These are phyloP conservation scores for Solen grandis DNA, from an alignment of 1,140 invertebrate species.

Conservation along the genomic window DNA sequence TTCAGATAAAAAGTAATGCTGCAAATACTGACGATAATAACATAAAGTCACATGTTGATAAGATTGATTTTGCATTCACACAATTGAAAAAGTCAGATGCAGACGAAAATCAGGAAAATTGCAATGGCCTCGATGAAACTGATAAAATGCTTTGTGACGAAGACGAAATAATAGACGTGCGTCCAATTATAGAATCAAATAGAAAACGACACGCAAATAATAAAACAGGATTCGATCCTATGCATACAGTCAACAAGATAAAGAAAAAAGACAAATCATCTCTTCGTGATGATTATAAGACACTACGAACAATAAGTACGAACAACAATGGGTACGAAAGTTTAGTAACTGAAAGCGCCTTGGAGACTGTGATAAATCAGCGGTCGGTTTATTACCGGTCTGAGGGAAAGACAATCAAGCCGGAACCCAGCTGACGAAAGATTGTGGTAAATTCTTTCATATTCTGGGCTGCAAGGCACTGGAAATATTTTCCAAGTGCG, in stretches of 20 bases:
- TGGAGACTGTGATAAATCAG: conserved; percentile 29
- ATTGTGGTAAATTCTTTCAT: not conserved
- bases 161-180: conserved; percentile 35
- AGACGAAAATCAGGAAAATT: not conserved
- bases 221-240: not conserved
- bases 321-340: not conserved
- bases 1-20: not conserved
- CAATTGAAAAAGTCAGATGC: not conserved
- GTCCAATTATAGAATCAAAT: conserved; percentile 43
- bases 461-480: no score
- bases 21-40: not conserved
- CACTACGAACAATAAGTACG: not conserved
- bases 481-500: no score
- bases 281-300: not conserved
- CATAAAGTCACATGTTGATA: not conserved
- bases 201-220: conserved; percentile 35
- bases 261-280: conserved; percentile 5
- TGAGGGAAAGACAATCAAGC: not conserved
- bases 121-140: conserved; percentile 26
- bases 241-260: not conserved
- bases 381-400: conserved; percentile 33
- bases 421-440: not conserved
- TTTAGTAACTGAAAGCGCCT: not conserved
- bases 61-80: conserved; percentile 12
- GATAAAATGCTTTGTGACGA: conserved; percentile 12